These are phyloP conservation scores for Apodemus speciosus DNA, from an alignment of 2,113 vertebrate species.

Conservation along the genomic window DNA sequence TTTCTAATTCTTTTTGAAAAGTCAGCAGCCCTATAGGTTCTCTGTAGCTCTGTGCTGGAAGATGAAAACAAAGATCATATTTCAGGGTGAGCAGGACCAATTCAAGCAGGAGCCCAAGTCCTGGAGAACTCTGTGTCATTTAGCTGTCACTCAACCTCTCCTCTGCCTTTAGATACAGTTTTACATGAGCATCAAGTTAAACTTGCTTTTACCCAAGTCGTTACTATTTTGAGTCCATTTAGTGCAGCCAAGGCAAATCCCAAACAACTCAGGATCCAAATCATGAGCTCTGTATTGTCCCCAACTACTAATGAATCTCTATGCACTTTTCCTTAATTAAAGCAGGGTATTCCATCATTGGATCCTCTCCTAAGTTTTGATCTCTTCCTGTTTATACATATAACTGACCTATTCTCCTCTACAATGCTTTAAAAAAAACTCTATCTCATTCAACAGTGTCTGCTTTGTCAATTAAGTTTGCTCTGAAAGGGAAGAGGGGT, in stretches of 20 bases:
- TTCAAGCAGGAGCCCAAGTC: not conserved
- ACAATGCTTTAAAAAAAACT: slow-evolving; percentile 2
- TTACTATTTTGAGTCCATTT: slow-evolving; percentile 34
- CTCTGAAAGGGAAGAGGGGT: not conserved
- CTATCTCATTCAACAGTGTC: slow-evolving; percentile 53
- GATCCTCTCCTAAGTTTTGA: slow-evolving; percentile 10
- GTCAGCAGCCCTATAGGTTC: not conserved
- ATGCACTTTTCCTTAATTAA: slow-evolving; percentile 48
- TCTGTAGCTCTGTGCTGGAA: not conserved
- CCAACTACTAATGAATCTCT: not conserved
- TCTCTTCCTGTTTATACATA: slow-evolving; percentile 53
- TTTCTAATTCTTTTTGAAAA: not conserved
- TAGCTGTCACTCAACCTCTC: not conserved
- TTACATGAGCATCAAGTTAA: not conserved
- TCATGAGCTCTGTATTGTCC: not conserved
- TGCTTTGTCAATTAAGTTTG: slow-evolving; percentile 67
- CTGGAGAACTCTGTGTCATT: not conserved
- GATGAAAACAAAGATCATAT: not conserved
- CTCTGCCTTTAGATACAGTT: not conserved
- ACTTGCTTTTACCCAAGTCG: not conserved
- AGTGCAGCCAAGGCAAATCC: not conserved
- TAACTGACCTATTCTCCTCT: slow-evolving; percentile 43
- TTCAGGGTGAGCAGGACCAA: not conserved
- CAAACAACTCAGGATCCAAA: slow-evolving; percentile 25
- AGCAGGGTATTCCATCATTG: not conserved